Percentiles rank a stretch among this genome's conserved stretches.
Conservation (phyloP, 2,797 vertebrate species). For the Acrossocheilus wenchowensis region DNA sequence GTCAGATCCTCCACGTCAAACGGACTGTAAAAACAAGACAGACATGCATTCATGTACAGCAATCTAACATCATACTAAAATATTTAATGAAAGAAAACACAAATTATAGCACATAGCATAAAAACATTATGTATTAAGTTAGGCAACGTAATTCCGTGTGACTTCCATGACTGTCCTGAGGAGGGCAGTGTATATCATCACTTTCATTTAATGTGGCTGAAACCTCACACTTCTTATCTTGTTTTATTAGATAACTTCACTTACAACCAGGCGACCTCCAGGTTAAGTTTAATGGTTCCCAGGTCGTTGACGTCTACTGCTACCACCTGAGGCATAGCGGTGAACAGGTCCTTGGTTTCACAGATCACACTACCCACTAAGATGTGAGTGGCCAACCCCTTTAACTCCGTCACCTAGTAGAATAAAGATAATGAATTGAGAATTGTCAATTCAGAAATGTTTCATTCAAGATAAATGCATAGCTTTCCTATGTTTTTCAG, state of each 20-base stretch:
- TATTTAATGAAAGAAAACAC: neutral
- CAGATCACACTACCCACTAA: slow-evolving; percentile 97
- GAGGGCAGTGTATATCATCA: slow-evolving; percentile 58
- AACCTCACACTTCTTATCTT: neutral
- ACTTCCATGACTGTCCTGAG: slow-evolving; percentile 57
- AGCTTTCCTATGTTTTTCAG: neutral
- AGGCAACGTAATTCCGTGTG: neutral
- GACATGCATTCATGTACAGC: neutral
- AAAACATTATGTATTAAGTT: neutral
- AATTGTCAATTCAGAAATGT: neutral
- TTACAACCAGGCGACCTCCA: slow-evolving; percentile 99
- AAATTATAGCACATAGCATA: neutral
- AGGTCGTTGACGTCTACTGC: slow-evolving; percentile 98
- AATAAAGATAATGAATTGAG: neutral
- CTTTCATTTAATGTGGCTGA: neutral
- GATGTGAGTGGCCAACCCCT: slow-evolving; percentile 94
- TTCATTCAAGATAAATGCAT: neutral
- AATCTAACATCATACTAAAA: neutral
- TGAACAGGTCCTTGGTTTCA: slow-evolving; percentile 97
- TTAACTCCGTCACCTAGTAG: slow-evolving; percentile 93
- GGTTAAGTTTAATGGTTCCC: slow-evolving; percentile 96
- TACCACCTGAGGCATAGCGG: slow-evolving; percentile 94
- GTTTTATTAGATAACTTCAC: slow-evolving; percentile 67
- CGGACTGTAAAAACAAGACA: slow-evolving; percentile 76
- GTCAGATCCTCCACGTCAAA: slow-evolving; percentile 96